Base-by-base conservation (phyloP, 2,888 invertebrate species). In the Beris morrisii region DNA sequence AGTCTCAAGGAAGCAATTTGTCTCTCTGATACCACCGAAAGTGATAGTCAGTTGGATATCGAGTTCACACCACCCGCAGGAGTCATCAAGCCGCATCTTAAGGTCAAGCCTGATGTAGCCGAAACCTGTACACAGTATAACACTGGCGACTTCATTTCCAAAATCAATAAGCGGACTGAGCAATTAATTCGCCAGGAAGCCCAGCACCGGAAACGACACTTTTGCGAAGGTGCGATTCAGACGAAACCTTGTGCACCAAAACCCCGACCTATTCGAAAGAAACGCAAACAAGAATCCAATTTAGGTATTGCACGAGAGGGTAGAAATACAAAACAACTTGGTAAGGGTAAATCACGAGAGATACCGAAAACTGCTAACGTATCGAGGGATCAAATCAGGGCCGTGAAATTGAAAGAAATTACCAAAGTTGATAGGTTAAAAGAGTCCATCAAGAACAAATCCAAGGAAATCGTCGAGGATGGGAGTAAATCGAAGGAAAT, bases 41-140 rank as follows among this genome's bases (percentile, higher is more conserved):
- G 76, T 28, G 87, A 88, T 68, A 86, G 85, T 1, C 88, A 88
- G 66, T 84, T 88, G 78, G 88, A 89, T 72, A 87, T 89, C 48
- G 88, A 88, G 68, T 88, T 89, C 63, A 89, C 88, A 0, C 88
- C 89, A 1, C 89, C 89, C 0, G 88, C 87, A 50, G 89, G 87
- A 0, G 82, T 88, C 46, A 86, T 88, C 59, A 86, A 85, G 71
- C 82, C 87, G 1, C 82, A 85, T 66, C 81, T 85, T 9, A 80
- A 82, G 58, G 77, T 81, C 3, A 79, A 78, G 67, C 79, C 79
- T 1, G 84, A 84, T 70, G 78, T 85, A 3, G 72, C 72, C 4
- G 85, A 87, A 70, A 83, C 82, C 0, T 86, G 86, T 65, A 87
- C 87, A 0, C 88, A 88, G 73, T 88, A 88, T 72, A 52, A 65